phyloP scores from a whole-genome alignment of 2,888 invertebrate species.

The Meta bourneti region DNA sequence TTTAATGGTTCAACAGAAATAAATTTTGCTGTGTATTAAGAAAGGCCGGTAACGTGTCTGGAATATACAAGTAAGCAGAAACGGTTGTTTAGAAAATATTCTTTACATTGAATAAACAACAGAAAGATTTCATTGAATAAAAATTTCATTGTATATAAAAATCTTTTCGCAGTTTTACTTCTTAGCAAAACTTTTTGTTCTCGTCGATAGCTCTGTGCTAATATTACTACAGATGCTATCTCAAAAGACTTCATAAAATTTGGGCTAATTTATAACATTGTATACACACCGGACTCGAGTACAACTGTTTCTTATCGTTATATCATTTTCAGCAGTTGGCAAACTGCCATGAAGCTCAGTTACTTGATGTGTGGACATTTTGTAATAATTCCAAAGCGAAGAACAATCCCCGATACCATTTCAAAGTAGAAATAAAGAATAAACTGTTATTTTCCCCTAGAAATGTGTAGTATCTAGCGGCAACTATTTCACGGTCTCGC shows the following conservation, averaged over 20 bases:
- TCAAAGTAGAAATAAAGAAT: slow-evolving; percentile 2
- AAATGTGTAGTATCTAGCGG: neutral
- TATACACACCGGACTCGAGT: neutral
- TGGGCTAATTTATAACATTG: neutral
- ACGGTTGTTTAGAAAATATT: too few relatives aligned
- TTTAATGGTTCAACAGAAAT: too few relatives aligned
- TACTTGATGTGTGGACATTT: neutral
- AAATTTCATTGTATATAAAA: too few relatives aligned
- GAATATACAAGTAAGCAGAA: too few relatives aligned
- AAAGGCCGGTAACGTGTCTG: too few relatives aligned
- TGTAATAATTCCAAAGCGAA: neutral
- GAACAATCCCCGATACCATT: slow-evolving; percentile 4
- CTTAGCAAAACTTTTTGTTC: neutral
- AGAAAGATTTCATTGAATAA: too few relatives aligned
- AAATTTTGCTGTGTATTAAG: too few relatives aligned
- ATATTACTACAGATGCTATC: neutral
- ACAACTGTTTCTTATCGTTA: neutral
- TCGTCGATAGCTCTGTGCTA: neutral
- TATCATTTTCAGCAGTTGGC: neutral
- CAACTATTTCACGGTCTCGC: neutral
- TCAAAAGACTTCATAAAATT: neutral
- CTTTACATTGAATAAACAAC: too few relatives aligned
- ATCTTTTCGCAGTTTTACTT: too few relatives aligned
- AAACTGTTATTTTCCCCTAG: neutral
- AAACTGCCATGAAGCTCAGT: neutral